Conservation (phyloP, 2,797 vertebrate species). For the Fistularia commersonii region DNA sequence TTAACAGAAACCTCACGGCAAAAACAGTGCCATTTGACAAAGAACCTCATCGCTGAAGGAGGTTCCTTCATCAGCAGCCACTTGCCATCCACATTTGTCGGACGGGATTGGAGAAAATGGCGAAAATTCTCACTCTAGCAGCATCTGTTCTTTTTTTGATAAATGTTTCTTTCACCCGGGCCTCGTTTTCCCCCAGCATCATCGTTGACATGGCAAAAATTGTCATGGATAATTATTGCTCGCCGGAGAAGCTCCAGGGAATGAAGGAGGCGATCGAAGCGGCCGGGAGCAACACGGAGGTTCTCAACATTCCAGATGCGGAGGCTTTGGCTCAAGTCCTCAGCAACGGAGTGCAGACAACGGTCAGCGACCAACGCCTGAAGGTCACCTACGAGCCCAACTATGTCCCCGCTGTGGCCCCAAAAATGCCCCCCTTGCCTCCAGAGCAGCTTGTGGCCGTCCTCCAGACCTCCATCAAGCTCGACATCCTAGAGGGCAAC, state of each 20-base stretch:
- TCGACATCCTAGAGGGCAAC: conserved; percentile 84
- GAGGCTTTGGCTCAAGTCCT: conserved; percentile 79
- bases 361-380: conserved; percentile 82
- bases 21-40: conserved; percentile 66
- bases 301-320: conserved; percentile 85
- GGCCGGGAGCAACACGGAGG: conserved; percentile 81
- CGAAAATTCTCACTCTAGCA: conserved; percentile 49
- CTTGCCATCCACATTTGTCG: conserved; percentile 12
- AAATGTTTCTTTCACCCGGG: conserved; percentile 37
- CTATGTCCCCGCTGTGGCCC: conserved; percentile 51
- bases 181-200: conserved; percentile 75
- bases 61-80: conserved; percentile 27
- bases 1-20: conserved; percentile 66
- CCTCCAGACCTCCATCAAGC: conserved; percentile 79
- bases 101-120: conserved; percentile 57
- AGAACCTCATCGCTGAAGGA: conserved; percentile 48
- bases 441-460: conserved; percentile 80
- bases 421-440: conserved; percentile 60
- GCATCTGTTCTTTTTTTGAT: conserved; percentile 56
- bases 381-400: conserved; percentile 86
- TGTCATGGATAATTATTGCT: conserved; percentile 91
- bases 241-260: conserved; percentile 86
- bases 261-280: conserved; percentile 86
- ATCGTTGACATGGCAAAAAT: conserved; percentile 87
- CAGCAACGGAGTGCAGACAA: conserved; percentile 81